Evolutionary conservation across 1,140 invertebrate species (phyloP).

Genomic region (Calephelis nemesis): DNA sequence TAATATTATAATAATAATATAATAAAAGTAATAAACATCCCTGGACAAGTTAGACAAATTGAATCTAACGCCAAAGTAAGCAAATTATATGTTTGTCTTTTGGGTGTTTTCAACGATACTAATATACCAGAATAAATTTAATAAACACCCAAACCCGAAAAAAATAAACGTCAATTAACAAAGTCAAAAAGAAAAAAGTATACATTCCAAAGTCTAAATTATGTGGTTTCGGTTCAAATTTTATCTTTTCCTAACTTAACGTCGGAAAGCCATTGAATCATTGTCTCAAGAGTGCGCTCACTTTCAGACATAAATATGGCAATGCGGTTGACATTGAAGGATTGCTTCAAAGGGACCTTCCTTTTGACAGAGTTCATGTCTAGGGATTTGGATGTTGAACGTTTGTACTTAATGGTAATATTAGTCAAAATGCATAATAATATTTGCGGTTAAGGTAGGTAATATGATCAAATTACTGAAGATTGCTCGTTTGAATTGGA

Average conservation of each 20-base stretch:
- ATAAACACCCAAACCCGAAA: too few relatives aligned
- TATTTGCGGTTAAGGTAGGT: neutral
- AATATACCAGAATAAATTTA: too few relatives aligned
- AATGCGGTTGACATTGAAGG: conserved; percentile 15
- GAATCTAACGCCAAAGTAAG: too few relatives aligned
- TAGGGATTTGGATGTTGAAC: conserved; percentile 5
- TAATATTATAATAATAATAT: too few relatives aligned
- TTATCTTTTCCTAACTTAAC: neutral
- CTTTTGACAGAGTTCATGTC: conserved; percentile 14
- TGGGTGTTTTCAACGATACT: too few relatives aligned
- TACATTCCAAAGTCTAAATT: too few relatives aligned
- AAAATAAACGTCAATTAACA: too few relatives aligned
- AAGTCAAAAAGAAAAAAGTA: too few relatives aligned
- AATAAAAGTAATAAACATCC: too few relatives aligned
- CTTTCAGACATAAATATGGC: conserved; percentile 13
- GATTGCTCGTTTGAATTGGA: too few relatives aligned
- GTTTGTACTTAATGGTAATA: conserved; percentile 11
- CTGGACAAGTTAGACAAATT: too few relatives aligned
- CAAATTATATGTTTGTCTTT: too few relatives aligned
- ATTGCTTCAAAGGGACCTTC: conserved; percentile 1
- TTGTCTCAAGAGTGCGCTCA: conserved; percentile 14
- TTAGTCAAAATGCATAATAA: conserved; percentile 15
- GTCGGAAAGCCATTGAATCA: neutral
- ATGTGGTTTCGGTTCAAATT: neutral
- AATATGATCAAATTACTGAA: neutral